phyloP scores from a whole-genome alignment of 2,888 invertebrate species.

The Pilophorus perplexus region DNA sequence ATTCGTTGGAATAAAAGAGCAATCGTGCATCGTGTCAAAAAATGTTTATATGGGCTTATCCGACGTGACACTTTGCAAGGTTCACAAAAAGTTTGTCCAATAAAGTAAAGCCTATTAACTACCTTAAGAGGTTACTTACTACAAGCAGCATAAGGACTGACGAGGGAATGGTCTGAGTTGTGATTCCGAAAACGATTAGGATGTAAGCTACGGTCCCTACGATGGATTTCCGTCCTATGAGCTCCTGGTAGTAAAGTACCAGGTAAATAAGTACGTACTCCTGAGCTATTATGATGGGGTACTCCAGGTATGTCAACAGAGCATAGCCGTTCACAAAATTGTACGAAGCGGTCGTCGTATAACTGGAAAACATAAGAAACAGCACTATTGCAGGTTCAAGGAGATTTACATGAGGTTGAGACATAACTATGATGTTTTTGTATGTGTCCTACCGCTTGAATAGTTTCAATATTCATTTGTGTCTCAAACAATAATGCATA shows the following conservation, averaged over 20 bases:
- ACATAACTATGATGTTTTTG: no score
- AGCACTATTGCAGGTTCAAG: no score
- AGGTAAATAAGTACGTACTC: slow-evolving; percentile 70
- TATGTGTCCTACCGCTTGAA: no score
- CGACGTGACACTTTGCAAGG: no score
- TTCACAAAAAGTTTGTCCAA: no score
- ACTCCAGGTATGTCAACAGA: slow-evolving; percentile 76
- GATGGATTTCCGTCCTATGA: slow-evolving; percentile 55
- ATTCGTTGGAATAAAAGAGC: no score
- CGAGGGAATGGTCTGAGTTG: slow-evolving; percentile 56
- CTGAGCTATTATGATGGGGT: slow-evolving; percentile 75
- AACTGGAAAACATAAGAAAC: slow-evolving; percentile 60
- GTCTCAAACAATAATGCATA: no score
- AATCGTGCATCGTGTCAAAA: no score
- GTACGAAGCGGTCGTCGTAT: slow-evolving; percentile 76
- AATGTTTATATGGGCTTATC: no score
- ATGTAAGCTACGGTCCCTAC: slow-evolving; percentile 51
- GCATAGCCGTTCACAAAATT: slow-evolving; percentile 73
- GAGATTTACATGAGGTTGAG: no score
- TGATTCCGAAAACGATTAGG: slow-evolving; percentile 54
- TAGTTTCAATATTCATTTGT: background rate
- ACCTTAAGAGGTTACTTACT: no score
- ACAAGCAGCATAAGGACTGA: slow-evolving; percentile 60
- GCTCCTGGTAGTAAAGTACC: slow-evolving; percentile 65
- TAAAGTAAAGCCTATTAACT: no score